Evolutionary conservation across 2,888 invertebrate genomes (phyloP).

Genomic region (Capitulum mitella): DNA sequence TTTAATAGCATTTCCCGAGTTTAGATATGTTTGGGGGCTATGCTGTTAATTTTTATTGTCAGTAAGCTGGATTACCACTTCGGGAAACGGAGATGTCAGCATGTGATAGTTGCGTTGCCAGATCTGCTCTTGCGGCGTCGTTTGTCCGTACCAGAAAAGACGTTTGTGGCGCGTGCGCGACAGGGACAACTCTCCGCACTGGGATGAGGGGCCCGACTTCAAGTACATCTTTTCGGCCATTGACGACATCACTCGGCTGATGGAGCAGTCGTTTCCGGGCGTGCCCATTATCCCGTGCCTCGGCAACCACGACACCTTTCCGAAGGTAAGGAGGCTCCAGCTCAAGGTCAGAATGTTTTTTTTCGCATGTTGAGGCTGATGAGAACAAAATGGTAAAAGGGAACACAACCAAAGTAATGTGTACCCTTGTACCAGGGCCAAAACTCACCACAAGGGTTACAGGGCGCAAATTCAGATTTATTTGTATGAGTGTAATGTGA

Average conservation of each 20-base stretch:
- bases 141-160: too few relatives aligned
- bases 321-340: slow-evolving; percentile 29
- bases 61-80: too few relatives aligned
- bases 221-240: slow-evolving; percentile 33
- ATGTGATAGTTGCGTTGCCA: too few relatives aligned
- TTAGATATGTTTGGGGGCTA: too few relatives aligned
- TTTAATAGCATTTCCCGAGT: too few relatives aligned
- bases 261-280: slow-evolving; percentile 32
- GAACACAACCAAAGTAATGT: too few relatives aligned
- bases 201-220: slow-evolving; percentile 33
- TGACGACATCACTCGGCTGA: slow-evolving; percentile 33
- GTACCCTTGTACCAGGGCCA: too few relatives aligned
- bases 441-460: too few relatives aligned
- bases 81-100: too few relatives aligned
- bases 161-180: too few relatives aligned
- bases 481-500: background rate
- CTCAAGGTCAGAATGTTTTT: background rate
- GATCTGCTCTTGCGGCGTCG: too few relatives aligned
- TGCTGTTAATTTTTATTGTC: too few relatives aligned
- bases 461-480: background rate
- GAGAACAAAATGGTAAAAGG: background rate
- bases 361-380: background rate
- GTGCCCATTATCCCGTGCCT: slow-evolving; percentile 35
- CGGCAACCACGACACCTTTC: slow-evolving; percentile 37
- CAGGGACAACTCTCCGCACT: slow-evolving; percentile 37